These are phyloP conservation scores for Eriosoma lanigerum DNA, from an alignment of 1,140 invertebrate genomes.

Conservation along the genomic window DNA sequence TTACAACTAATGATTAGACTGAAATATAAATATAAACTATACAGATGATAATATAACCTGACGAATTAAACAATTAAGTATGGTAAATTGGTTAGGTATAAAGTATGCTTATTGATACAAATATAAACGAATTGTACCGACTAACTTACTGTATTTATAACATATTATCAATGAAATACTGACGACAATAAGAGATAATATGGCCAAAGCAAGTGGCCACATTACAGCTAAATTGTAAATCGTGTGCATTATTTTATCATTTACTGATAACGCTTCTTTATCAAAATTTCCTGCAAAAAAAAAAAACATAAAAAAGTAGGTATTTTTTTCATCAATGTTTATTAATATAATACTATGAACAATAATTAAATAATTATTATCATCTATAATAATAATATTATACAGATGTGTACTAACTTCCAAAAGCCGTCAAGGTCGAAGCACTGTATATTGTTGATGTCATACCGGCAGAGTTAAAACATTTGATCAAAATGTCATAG, in stretches of 20 bases:
- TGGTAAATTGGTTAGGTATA: too few relatives aligned
- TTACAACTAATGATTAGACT: too few relatives aligned
- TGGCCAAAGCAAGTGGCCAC: constrained; percentile 46
- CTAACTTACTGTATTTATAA: constrained; percentile 40
- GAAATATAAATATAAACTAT: too few relatives aligned
- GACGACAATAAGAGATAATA: constrained; percentile 23
- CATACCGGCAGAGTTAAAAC: constrained; percentile 72
- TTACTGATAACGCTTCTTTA: constrained; percentile 53
- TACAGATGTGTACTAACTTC: constrained; percentile 58
- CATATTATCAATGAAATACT: constrained; percentile 32
- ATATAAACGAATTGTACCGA: too few relatives aligned
- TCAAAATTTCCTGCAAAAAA: not conserved
- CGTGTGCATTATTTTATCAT: constrained; percentile 50
- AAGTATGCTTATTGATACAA: too few relatives aligned
- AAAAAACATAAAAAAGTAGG: too few relatives aligned
- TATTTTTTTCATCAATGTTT: too few relatives aligned
- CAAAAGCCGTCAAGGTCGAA: constrained; percentile 64
- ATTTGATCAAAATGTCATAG: constrained; percentile 69
- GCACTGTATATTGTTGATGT: constrained; percentile 69
- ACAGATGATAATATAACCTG: too few relatives aligned
- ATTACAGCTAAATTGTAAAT: constrained; percentile 52
- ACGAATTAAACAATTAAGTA: too few relatives aligned
- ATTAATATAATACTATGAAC: too few relatives aligned
- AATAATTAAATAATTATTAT: too few relatives aligned
- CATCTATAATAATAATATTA: not conserved